Evolutionary conservation across 2,888 invertebrate genomes (phyloP).

Genomic region (Nymphalis urticae): DNA sequence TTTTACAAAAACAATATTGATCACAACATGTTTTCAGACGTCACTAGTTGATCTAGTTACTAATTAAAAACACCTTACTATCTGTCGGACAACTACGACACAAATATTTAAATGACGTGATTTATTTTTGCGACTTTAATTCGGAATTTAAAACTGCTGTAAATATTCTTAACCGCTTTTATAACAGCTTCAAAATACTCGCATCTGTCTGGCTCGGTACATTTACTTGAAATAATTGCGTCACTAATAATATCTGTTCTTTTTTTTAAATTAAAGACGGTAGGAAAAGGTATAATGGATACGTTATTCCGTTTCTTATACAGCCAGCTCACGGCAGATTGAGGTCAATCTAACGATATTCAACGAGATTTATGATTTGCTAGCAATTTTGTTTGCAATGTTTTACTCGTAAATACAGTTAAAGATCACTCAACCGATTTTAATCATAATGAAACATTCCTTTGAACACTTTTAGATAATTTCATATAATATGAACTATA

Average conservation of each 20-base stretch:
- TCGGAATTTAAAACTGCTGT: neutral
- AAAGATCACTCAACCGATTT: slow-evolving; percentile 10
- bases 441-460: slow-evolving; percentile 7
- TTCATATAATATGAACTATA: neutral
- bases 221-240: neutral
- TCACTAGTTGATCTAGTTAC: neutral
- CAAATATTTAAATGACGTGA: neutral
- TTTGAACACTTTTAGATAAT: slow-evolving; percentile 1
- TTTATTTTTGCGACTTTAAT: neutral
- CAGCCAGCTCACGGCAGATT: neutral
- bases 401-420: slow-evolving; percentile 7
- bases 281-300: neutral
- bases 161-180: neutral
- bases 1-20: neutral
- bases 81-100: neutral
- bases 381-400: neutral
- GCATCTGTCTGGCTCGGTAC: neutral
- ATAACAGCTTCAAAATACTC: too few relatives aligned
- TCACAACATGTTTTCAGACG: slow-evolving; percentile 5
- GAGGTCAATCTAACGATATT: slow-evolving; percentile 7
- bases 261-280: too few relatives aligned
- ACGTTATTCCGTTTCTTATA: neutral
- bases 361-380: slow-evolving; percentile 2
- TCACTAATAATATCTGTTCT: too few relatives aligned
- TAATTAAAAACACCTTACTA: slow-evolving; percentile 6